A percentile compares a stretch with the other conserved stretches of the same genome.
Conservation (phyloP, 2,888 invertebrate species). For the Trypoxylon attenuatum region DNA sequence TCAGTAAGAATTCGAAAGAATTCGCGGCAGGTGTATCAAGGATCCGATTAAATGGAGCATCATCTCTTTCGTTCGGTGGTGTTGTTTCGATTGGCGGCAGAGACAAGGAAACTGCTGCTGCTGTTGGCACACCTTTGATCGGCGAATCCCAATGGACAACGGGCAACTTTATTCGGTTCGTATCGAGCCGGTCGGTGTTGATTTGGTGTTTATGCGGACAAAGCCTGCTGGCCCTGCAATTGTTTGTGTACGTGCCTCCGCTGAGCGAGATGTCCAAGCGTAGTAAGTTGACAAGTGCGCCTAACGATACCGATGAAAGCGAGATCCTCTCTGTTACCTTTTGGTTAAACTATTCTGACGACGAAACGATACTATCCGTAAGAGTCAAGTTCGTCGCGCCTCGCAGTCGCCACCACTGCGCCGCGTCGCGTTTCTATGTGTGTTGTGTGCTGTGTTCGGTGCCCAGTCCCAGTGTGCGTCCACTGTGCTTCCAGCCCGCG, state of each 20-base stretch:
- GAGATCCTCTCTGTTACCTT: conserved; percentile 51
- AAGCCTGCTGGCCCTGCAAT: background rate
- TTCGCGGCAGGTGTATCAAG: no score
- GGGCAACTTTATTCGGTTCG: background rate
- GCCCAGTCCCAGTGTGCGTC: no score
- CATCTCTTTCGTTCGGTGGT: no score
- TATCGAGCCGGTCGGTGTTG: background rate
- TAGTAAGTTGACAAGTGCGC: background rate
- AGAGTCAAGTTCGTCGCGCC: conserved; percentile 60
- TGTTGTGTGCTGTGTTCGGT: no score
- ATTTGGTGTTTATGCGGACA: background rate
- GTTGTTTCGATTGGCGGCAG: no score
- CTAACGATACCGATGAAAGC: conserved; percentile 35
- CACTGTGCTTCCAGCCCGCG: no score
- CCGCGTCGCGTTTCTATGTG: no score
- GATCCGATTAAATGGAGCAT: no score
- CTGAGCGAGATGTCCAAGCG: background rate
- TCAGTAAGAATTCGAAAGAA: no score
- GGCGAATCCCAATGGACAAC: background rate
- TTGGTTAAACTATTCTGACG: conserved; percentile 53
- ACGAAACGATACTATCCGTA: conserved; percentile 52
- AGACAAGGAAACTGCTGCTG: no score
- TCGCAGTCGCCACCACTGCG: conserved; percentile 51
- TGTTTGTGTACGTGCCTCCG: background rate
- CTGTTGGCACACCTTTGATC: background rate